Conservation (phyloP, 2,888 invertebrate genomes). For the Amphipyra berbera region DNA sequence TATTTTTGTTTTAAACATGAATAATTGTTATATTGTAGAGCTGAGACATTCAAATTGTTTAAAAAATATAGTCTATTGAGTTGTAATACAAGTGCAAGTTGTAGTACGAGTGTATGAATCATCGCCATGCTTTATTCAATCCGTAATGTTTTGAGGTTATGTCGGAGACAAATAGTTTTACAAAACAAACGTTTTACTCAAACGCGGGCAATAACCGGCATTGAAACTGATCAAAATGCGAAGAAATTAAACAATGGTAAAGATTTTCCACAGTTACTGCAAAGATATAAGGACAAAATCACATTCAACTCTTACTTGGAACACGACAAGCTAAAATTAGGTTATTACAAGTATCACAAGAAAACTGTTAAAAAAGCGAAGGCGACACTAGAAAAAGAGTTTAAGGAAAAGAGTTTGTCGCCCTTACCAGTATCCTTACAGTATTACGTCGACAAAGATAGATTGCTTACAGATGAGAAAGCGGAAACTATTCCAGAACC, state of each 20-base stretch:
- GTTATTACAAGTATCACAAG: slow-evolving; percentile 76
- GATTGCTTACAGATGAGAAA: slow-evolving; percentile 66
- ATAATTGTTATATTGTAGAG: background rate
- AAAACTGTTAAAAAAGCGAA: slow-evolving; percentile 75
- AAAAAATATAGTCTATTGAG: slow-evolving; percentile 1
- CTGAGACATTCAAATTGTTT: background rate
- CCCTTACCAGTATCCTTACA: slow-evolving; percentile 89
- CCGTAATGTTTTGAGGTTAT: slow-evolving; percentile 83
- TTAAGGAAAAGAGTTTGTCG: slow-evolving; percentile 71
- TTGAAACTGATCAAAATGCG: slow-evolving; percentile 46
- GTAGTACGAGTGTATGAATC: slow-evolving; percentile 33
- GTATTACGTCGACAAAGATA: slow-evolving; percentile 81
- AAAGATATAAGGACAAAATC: slow-evolving; percentile 80
- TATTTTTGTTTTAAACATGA: slow-evolving; percentile 7
- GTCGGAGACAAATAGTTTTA: slow-evolving; percentile 68
- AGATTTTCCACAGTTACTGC: slow-evolving; percentile 71
- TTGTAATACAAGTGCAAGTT: slow-evolving; percentile 12
- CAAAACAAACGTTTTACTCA: slow-evolving; percentile 69
- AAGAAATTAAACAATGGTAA: slow-evolving; percentile 56
- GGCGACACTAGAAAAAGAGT: slow-evolving; percentile 57
- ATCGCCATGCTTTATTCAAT: slow-evolving; percentile 72
- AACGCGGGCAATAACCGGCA: slow-evolving; percentile 58
- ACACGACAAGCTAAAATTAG: slow-evolving; percentile 78
- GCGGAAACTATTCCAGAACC: slow-evolving; percentile 48
- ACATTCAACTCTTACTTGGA: slow-evolving; percentile 82